Evolutionary conservation across 2,797 vertebrate species (phyloP).

Genomic region (Protosalanx chinensis): DNA sequence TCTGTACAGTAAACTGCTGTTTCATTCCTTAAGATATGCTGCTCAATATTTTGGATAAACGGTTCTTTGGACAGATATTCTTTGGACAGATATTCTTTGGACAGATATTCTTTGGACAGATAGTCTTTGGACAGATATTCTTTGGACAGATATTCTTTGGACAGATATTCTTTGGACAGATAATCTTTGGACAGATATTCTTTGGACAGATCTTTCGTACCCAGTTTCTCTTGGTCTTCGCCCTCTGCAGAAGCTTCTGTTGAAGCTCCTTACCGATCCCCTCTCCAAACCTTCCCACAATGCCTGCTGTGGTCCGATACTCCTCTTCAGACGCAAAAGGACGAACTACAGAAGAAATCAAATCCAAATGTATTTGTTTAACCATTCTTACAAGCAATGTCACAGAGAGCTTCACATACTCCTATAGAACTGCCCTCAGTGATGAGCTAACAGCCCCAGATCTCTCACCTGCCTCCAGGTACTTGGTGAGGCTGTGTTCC

Average conservation of each 20-base stretch:
- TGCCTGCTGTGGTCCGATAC: slow-evolving; percentile 75
- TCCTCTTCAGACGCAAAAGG: slow-evolving; percentile 87
- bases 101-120: too few relatives aligned
- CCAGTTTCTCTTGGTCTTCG: slow-evolving; percentile 87
- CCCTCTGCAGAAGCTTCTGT: slow-evolving; percentile 86
- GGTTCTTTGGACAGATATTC: too few relatives aligned
- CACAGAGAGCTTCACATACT: neutral
- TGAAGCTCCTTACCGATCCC: slow-evolving; percentile 85
- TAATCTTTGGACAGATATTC: too few relatives aligned
- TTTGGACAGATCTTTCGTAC: slow-evolving; percentile 59
- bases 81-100: too few relatives aligned
- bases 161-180: too few relatives aligned
- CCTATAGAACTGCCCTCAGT: neutral
- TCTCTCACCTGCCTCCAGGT: slow-evolving; percentile 85
- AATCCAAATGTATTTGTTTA: too few relatives aligned
- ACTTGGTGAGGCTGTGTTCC: slow-evolving; percentile 84
- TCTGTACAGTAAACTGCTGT: neutral
- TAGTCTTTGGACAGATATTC: too few relatives aligned
- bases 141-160: too few relatives aligned
- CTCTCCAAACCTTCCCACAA: slow-evolving; percentile 81
- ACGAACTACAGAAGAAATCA: slow-evolving; percentile 71
- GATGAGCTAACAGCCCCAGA: neutral
- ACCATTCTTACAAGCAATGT: too few relatives aligned
- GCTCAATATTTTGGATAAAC: too few relatives aligned
- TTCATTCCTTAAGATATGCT: too few relatives aligned